Evolutionary conservation across 2,797 vertebrate species (phyloP), one percentile per base, ranked within the genome.

Genomic region (Leptatherina wallacei): DNA sequence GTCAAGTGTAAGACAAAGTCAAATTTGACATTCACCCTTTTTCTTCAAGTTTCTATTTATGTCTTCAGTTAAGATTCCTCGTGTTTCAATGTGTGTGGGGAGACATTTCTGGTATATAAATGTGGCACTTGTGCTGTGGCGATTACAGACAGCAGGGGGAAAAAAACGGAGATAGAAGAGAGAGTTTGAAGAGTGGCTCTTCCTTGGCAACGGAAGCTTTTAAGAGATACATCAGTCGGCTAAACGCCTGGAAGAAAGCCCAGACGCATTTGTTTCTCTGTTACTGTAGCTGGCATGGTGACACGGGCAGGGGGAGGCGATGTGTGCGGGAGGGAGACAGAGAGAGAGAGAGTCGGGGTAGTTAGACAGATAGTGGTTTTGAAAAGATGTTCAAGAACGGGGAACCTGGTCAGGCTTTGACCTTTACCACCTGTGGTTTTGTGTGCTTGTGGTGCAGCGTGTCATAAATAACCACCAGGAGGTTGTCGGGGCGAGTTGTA

Each of bases 131-230:
- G 65, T 61, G 63, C 67, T 69, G 62, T 54, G 56, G 36, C 56
- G 76, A 76, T 83, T 69, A 74, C 55, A 65, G 73, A 75, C 62
- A 78, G 77, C 60, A 82, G n/a, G 79, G n/a, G 79, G 7, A 83
- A 82, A 74, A 69, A 73, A 81, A 84, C 13, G 12, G 65, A 75
- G 52, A 78, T 30, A 64, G 63, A 83, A 38, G 73, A 73, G 71
- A 69, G 63, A 71, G 73, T 75, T 73, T 77, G 20, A 69, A 65
- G 78, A 86, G 73, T 67, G 57, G 29, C 71, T 88, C 75, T 82
- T 86, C 61, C 81, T 85, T 84, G 77, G 83, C 78, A 90, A 87
- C 81, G 60, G 71, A 91, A 85, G 83, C 85, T 86, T 86, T 92
- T 91, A 84, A 86, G 85, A 89, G 86, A 78, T 77, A 54, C 85